These are phyloP conservation scores for Mustelus asterias DNA, from an alignment of 2,113 vertebrate species.

Conservation along the genomic window DNA sequence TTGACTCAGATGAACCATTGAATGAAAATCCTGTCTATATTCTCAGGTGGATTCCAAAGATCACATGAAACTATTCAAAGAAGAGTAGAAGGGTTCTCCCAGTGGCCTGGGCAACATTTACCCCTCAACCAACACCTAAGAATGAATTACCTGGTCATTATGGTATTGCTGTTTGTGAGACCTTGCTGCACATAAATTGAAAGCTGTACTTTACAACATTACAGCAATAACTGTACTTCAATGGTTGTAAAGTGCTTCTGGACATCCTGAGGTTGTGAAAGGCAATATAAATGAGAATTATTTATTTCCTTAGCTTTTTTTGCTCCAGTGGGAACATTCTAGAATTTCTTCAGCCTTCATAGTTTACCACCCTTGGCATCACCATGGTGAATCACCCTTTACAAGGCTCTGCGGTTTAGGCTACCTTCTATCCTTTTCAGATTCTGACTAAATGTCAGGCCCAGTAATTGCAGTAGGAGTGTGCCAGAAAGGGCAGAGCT, in stretches of 20 bases:
- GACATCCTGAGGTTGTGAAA: background rate
- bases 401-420: background rate
- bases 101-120: background rate
- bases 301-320: background rate
- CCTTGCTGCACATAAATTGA: background rate
- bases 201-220: background rate
- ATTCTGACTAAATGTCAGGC: background rate
- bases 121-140: background rate
- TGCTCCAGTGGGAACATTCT: background rate
- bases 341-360: background rate
- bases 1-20: background rate
- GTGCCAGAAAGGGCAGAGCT: background rate
- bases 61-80: background rate
- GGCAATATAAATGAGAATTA: background rate
- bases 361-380: background rate
- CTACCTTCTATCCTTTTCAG: background rate
- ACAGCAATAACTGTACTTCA: background rate
- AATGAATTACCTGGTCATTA: background rate
- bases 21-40: background rate
- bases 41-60: background rate
- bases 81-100: background rate
- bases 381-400: background rate
- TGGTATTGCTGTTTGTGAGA: background rate
- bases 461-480: background rate
- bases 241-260: background rate